A percentile compares a stretch with the other conserved stretches of the same genome.
Evolutionary conservation across 2,113 vertebrate genomes (phyloP).

Genomic region (Oplegnathus fasciatus): DNA sequence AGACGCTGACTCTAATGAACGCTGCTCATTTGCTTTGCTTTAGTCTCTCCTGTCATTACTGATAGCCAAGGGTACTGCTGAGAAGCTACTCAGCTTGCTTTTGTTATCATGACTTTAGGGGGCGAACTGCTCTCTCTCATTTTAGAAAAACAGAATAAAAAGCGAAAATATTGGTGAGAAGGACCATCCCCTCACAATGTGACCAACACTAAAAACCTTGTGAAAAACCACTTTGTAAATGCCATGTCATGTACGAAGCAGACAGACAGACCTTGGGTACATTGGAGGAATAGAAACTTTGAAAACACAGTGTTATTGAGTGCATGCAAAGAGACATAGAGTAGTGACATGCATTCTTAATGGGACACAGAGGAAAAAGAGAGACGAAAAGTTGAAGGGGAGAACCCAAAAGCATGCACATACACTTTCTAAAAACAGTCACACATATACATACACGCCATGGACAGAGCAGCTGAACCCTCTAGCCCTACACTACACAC

Average conservation of each 20-base stretch:
- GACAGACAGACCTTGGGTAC: slow-evolving; percentile 42
- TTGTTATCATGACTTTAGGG: slow-evolving; percentile 6
- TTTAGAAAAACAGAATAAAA: slow-evolving; percentile 15
- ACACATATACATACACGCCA: neutral
- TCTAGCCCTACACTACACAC: slow-evolving; percentile 62
- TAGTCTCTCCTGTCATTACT: slow-evolving; percentile 33
- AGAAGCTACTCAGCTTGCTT: slow-evolving; percentile 1
- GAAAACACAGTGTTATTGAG: slow-evolving; percentile 44
- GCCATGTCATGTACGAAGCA: slow-evolving; percentile 3
- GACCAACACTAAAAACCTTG: slow-evolving; percentile 17
- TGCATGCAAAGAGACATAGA: slow-evolving; percentile 32
- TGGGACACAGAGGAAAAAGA: slow-evolving; percentile 1
- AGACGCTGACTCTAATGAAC: slow-evolving; percentile 29
- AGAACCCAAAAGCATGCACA: slow-evolving; percentile 5
- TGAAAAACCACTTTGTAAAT: slow-evolving; percentile 22
- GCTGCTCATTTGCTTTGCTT: slow-evolving; percentile 45
- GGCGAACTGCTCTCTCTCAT: neutral
- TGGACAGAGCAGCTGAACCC: slow-evolving; percentile 75
- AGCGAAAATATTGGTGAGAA: slow-evolving; percentile 22
- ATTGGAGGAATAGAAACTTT: slow-evolving; percentile 19
- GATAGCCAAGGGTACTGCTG: neutral
- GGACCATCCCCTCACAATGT: neutral
- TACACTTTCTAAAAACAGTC: neutral
- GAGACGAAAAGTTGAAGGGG: slow-evolving; percentile 10
- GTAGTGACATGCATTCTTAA: slow-evolving; percentile 36